A percentile compares a stretch with the other conserved stretches of the same genome.
These are phyloP conservation scores for Botrylloides violaceus DNA, from an alignment of 23 tunicate genomes.

Conservation along the genomic window DNA sequence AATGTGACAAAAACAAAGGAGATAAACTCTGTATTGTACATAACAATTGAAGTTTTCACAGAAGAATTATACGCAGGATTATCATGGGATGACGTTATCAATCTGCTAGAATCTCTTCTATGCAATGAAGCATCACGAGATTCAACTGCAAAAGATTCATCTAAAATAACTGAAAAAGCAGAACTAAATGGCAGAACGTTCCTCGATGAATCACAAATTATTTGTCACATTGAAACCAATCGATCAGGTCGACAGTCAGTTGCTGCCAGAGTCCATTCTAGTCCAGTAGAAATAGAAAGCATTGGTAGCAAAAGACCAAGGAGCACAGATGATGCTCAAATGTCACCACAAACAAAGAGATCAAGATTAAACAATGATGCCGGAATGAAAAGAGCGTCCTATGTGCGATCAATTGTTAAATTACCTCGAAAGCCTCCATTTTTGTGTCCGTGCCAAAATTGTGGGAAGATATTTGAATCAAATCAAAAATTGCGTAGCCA, in stretches of 20 bases:
- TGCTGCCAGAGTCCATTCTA: background rate
- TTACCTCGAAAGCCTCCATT: constrained; percentile 16
- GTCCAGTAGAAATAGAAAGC: background rate
- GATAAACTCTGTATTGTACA: background rate
- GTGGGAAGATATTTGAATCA: constrained; percentile 16
- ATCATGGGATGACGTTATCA: background rate
- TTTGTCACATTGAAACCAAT: background rate
- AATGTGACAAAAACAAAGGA: background rate
- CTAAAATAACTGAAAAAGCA: background rate
- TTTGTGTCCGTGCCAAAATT: constrained; percentile 21
- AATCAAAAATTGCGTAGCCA: constrained; percentile 13
- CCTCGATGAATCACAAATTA: background rate
- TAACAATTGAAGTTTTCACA: background rate
- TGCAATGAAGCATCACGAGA: too few relatives aligned
- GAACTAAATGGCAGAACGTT: background rate
- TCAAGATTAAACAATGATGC: background rate
- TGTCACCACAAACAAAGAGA: too few relatives aligned
- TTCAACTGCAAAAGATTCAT: background rate
- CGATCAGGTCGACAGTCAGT: too few relatives aligned
- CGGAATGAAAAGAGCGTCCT: background rate
- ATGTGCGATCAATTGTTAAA: background rate
- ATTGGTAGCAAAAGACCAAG: too few relatives aligned
- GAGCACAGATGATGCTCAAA: too few relatives aligned
- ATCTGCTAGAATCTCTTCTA: background rate
- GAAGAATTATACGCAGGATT: background rate